These are phyloP conservation scores for Drosophila sucinea DNA, from an alignment of 1,140 invertebrate species.

Conservation along the genomic window DNA sequence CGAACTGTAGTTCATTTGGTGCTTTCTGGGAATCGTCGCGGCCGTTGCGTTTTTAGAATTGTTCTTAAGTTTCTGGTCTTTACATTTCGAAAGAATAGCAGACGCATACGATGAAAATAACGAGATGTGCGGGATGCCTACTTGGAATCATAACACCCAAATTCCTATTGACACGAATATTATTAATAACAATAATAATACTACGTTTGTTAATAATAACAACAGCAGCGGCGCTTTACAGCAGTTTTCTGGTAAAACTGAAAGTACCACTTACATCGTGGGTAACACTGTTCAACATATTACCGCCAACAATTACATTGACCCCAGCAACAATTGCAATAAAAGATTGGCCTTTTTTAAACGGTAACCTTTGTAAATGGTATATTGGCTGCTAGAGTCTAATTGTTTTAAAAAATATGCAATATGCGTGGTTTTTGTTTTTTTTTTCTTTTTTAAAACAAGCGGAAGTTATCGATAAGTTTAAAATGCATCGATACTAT, in stretches of 20 bases:
- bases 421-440: not conserved
- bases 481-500: not conserved
- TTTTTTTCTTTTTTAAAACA: not conserved
- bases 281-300: not conserved
- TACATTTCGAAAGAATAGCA: not conserved
- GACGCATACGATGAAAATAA: not conserved
- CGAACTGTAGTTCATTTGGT: not conserved
- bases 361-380: not conserved
- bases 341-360: no score
- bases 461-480: not conserved
- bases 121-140: not conserved
- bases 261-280: not conserved
- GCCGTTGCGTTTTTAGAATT: not conserved
- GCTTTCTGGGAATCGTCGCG: not conserved
- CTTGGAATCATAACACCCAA: not conserved
- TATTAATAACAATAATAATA: not conserved
- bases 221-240: not conserved
- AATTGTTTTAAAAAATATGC: no score
- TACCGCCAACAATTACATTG: not conserved
- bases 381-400: no score
- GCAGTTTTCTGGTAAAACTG: constrained; percentile 1
- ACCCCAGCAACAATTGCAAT: no score
- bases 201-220: not conserved
- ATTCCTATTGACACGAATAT: not conserved
- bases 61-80: not conserved